Evolutionary conservation across 2,113 vertebrate species (phyloP).

Genomic region (Murina feae): DNA sequence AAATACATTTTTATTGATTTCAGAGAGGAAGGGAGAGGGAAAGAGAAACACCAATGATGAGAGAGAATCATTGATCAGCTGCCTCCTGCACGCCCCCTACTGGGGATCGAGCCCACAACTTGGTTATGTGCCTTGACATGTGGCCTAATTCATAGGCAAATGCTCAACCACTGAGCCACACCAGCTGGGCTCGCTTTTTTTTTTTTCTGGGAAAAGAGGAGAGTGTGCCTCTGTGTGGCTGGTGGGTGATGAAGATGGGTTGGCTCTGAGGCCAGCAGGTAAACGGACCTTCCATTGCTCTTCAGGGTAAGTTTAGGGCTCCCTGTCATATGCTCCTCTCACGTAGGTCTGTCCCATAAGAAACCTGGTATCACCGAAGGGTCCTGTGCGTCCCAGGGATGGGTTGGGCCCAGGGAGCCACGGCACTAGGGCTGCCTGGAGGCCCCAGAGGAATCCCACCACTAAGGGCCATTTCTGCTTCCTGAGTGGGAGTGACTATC

Average conservation of each 20-base stretch:
- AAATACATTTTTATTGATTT: too few relatives aligned
- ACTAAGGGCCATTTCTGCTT: background rate
- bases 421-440: background rate
- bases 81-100: too few relatives aligned
- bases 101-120: too few relatives aligned
- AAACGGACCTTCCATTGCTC: background rate
- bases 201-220: background rate
- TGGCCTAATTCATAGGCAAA: too few relatives aligned
- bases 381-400: background rate
- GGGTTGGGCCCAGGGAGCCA: too few relatives aligned
- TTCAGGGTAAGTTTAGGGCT: background rate
- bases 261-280: background rate
- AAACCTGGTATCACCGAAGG: background rate
- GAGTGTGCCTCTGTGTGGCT: background rate
- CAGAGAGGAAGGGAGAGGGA: too few relatives aligned
- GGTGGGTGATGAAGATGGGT: background rate
- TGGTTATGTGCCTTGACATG: too few relatives aligned
- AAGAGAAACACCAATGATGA: too few relatives aligned
- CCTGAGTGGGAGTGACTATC: fast-evolving
- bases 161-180: too few relatives aligned
- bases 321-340: background rate
- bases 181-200: too few relatives aligned
- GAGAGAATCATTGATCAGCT: too few relatives aligned
- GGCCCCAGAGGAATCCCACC: background rate
- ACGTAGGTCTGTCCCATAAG: too few relatives aligned